Percentiles rank a stretch among this genome's conserved stretches.
These are phyloP conservation scores for Acomys russatus DNA, from an alignment of 2,797 vertebrate species.

Conservation along the genomic window DNA sequence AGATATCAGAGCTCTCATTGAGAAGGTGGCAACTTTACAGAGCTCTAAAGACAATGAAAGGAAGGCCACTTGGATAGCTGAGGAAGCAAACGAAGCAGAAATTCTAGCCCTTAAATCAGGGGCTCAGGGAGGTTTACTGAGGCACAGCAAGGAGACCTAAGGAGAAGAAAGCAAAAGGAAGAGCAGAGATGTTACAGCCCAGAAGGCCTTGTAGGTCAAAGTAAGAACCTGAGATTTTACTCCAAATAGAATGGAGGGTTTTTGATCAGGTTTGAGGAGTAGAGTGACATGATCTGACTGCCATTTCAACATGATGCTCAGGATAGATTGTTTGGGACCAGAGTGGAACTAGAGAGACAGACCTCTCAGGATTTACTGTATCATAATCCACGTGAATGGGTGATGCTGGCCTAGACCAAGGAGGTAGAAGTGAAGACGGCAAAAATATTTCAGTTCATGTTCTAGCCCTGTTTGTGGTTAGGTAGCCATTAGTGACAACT, in stretches of 20 bases:
- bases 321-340: background rate
- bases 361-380: background rate
- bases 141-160: background rate
- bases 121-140: background rate
- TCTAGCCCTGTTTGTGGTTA: constrained; percentile 9
- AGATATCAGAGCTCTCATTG: too few relatives aligned
- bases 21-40: background rate
- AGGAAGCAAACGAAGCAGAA: background rate
- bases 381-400: constrained; percentile 4
- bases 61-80: background rate
- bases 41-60: background rate
- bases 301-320: background rate
- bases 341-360: background rate
- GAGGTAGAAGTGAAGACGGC: background rate
- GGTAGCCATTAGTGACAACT: background rate
- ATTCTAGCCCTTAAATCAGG: constrained; percentile 23
- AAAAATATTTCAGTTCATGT: background rate
- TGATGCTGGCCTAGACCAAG: background rate
- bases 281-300: background rate
- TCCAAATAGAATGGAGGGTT: constrained; percentile 42
- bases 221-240: constrained; percentile 44
- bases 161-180: constrained; percentile 5
- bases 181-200: background rate
- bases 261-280: constrained; percentile 34
- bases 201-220: background rate